Evolutionary conservation across 2,797 vertebrate species (phyloP).

Genomic region (Gallinago stenura): DNA sequence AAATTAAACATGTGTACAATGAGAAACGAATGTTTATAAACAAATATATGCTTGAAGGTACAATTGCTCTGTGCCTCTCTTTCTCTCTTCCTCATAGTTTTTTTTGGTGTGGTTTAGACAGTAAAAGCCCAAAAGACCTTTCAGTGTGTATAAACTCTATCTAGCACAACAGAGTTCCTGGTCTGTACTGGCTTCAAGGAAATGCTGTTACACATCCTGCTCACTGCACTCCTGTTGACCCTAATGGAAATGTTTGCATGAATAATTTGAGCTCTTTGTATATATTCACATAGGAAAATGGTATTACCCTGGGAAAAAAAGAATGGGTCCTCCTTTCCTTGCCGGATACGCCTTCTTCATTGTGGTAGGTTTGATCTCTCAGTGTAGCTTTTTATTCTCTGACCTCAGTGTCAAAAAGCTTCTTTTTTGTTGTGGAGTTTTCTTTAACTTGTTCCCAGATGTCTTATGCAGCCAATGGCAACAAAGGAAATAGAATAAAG

Average conservation of each 20-base stretch:
- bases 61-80: not conserved
- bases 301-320: slow-evolving; percentile 16
- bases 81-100: not conserved
- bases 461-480: not conserved
- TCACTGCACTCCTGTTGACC: slow-evolving; percentile 13
- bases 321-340: not conserved
- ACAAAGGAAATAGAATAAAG: slow-evolving; percentile 53
- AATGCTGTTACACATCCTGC: slow-evolving; percentile 10
- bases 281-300: slow-evolving; percentile 25
- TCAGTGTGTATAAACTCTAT: not conserved
- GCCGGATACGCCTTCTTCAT: not conserved
- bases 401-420: not conserved
- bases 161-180: slow-evolving; percentile 9
- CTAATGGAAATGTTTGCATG: slow-evolving; percentile 1
- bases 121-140: not conserved
- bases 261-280: slow-evolving; percentile 19
- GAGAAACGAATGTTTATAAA: not conserved
- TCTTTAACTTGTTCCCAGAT: not conserved
- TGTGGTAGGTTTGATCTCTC: slow-evolving; percentile 2
- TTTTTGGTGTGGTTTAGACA: not conserved
- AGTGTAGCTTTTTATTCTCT: slow-evolving; percentile 5
- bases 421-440: not conserved
- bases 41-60: not conserved
- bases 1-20: not conserved
- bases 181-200: slow-evolving; percentile 8